Base-by-base conservation (phyloP, 2,888 invertebrate species). In the Steromphala cineraria region DNA sequence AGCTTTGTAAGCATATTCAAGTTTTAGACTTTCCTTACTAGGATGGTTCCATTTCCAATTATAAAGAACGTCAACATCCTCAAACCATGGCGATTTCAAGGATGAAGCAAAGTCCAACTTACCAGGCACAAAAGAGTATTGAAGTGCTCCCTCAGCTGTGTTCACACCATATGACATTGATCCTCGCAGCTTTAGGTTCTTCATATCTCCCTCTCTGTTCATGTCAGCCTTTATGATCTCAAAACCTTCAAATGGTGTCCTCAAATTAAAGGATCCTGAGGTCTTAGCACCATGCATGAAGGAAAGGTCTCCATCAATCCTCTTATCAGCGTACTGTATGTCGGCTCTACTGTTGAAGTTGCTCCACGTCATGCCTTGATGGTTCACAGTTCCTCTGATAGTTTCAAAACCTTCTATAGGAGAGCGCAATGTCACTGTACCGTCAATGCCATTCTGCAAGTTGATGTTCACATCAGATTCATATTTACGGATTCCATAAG, bases 321-420 rank as follows among this genome's bases (percentile, higher is more conserved):
- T 78, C n/a, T 82, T 46, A 13, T 74, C 21, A 31, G 31, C 77
- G 5, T 82, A 28, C 19, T 80, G 55, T 17, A 88, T 17, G 40
- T 88, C 84, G 3, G 83, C 84, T 46, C 85, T 85, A 52, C 87
- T 85, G 15, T 80, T 84, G 82, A 91, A 89, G 52, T 85, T 84
- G 40, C 74, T 80, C 21, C 80, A 36, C 17, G 28, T 53, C n/a
- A 3, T 8, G 52, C 87, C 89, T 10, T 83, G 83, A 55, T 91
- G 90, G 24, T 84, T 79, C 62, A 89, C 78, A 7, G 85, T 67
- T 28, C 86, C 79, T 46, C 83, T 85, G 76, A 85, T 82, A 40
- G 82, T 62, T 36, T 85, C 82, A 79, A 85, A 85, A 10, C 85
- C 86, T 21, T 77, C 24, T 78, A 88, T 87, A 17, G 89, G 89